Conservation (phyloP, 2,113 vertebrate genomes). For the Hystrix brachyura region DNA sequence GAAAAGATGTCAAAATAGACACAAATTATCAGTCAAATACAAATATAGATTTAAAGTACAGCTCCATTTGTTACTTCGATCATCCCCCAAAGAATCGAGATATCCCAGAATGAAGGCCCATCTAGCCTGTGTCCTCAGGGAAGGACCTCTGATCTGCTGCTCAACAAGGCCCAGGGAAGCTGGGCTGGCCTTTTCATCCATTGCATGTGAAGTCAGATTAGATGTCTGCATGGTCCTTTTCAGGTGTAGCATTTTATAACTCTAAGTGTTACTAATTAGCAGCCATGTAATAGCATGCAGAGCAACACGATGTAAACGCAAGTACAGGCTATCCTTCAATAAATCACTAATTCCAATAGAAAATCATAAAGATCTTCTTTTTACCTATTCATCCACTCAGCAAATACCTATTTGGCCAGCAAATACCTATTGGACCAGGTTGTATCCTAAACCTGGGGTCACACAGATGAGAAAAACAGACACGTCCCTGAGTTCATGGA, state of each 20-base stretch:
- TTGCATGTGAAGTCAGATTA: not conserved
- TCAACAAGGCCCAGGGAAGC: not conserved
- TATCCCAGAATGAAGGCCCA: not conserved
- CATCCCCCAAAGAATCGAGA: constrained; percentile 15
- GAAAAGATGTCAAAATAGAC: constrained; percentile 33
- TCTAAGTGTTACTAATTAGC: constrained; percentile 32
- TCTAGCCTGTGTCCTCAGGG: not conserved
- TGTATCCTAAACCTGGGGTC: not conserved
- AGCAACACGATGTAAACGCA: not conserved
- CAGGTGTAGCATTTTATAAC: not conserved
- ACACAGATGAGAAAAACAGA: not conserved
- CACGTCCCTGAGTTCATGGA: not conserved
- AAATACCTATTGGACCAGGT: not conserved
- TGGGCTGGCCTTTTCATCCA: not conserved
- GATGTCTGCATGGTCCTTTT: not conserved
- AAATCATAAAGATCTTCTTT: constrained; percentile 20
- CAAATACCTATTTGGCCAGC: not conserved
- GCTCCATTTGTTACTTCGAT: not conserved
- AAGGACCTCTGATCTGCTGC: not conserved
- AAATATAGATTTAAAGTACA: constrained; percentile 45
- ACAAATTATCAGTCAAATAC: not conserved
- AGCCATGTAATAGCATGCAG: constrained; percentile 15
- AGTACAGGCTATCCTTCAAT: not conserved
- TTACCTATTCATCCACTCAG: not conserved
- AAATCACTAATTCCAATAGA: not conserved